Evolutionary conservation across 2,888 invertebrate species (phyloP).

Genomic region (Coleophora flavipennella): DNA sequence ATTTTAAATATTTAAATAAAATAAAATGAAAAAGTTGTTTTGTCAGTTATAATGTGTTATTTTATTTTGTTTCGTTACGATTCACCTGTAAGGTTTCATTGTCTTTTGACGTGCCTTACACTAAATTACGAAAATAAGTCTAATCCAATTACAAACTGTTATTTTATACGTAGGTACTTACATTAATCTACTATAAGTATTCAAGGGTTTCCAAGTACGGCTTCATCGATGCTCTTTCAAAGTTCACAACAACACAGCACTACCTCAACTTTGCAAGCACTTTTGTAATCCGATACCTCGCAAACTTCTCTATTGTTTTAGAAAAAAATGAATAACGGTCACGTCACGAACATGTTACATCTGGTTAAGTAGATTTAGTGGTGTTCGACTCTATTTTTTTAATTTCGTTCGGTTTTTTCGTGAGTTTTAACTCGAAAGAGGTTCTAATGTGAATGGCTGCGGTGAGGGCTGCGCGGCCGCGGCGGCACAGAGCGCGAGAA

Average conservation of each 20-base stretch:
- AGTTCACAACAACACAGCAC: conserved; percentile 15
- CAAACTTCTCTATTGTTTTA: conserved; percentile 11
- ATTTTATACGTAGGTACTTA: conserved; percentile 30
- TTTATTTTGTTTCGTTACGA: too few species aligned
- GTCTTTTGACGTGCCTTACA: not conserved
- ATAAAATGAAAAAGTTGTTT: too few species aligned
- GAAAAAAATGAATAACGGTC: conserved; percentile 15
- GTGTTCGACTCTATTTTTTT: not conserved
- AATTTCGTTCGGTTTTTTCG: not conserved
- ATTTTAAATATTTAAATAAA: too few species aligned
- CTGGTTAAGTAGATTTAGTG: not conserved
- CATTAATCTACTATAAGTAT: conserved; percentile 28
- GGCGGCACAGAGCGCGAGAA: conserved; percentile 57
- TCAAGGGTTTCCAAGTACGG: conserved; percentile 37
- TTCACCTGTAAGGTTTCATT: not conserved
- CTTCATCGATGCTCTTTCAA: conserved; percentile 30
- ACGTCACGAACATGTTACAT: conserved; percentile 9
- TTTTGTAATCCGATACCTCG: conserved; percentile 10
- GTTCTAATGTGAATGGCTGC: conserved; percentile 1
- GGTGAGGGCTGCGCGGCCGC: conserved; percentile 31
- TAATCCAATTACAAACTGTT: conserved; percentile 36
- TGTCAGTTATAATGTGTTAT: too few species aligned
- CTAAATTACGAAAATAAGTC: not conserved
- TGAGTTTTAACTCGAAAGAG: not conserved
- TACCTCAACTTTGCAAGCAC: conserved; percentile 4